phyloP scores from a whole-genome alignment of 2,888 invertebrate genomes.

The Fabriciana adippe region DNA sequence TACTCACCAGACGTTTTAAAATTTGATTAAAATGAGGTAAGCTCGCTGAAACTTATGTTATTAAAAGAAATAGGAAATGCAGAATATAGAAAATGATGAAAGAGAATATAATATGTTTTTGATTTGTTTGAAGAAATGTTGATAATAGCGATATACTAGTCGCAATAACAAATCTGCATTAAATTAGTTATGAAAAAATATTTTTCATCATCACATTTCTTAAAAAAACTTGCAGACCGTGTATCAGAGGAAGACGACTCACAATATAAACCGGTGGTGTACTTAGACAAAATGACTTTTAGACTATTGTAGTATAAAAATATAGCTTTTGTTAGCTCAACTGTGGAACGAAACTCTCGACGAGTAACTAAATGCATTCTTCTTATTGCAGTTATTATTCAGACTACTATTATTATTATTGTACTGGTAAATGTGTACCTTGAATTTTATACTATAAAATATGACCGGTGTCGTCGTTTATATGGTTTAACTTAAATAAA shows the following conservation, averaged over 20 bases:
- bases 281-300: slow-evolving; percentile 29
- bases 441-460: neutral
- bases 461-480: neutral
- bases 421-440: neutral
- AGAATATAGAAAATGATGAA: too few species aligned
- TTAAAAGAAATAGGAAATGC: too few species aligned
- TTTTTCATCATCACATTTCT: too few species aligned
- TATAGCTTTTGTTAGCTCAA: slow-evolving; percentile 28
- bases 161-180: too few species aligned
- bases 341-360: slow-evolving; percentile 21
- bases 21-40: too few species aligned
- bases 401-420: slow-evolving; percentile 1
- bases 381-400: slow-evolving; percentile 24
- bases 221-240: neutral
- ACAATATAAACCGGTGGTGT: slow-evolving; percentile 24
- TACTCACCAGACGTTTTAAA: too few species aligned
- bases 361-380: slow-evolving; percentile 25
- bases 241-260: slow-evolving; percentile 20
- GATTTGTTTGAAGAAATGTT: too few species aligned
- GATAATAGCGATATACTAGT: too few species aligned
- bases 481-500: slow-evolving; percentile 3
- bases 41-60: too few species aligned
- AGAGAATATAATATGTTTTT: too few species aligned
- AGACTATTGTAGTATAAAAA: slow-evolving; percentile 32
- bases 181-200: too few species aligned